phyloP scores from a whole-genome alignment of 2,888 invertebrate genomes.

The Stenoptilia bipunctidactyla region DNA sequence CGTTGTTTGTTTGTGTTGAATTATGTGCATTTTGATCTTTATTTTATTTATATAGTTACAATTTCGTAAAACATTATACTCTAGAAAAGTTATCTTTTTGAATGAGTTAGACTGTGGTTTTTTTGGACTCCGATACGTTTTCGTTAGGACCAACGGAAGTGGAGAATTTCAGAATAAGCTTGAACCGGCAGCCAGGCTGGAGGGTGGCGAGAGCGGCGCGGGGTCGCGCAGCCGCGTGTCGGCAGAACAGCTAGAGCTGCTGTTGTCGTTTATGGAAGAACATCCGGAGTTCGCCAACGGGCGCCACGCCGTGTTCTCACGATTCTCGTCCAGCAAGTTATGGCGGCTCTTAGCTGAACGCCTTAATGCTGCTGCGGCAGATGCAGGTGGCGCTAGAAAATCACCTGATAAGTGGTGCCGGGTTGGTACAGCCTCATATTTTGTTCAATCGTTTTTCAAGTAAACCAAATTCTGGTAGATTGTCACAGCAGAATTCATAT shows the following conservation, averaged over 20 bases:
- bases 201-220: neutral
- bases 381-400: constrained; percentile 49
- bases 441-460: too few relatives aligned
- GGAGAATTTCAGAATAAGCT: neutral
- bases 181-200: neutral
- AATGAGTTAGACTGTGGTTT: too few relatives aligned
- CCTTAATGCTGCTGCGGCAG: constrained; percentile 53
- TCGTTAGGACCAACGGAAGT: too few relatives aligned
- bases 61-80: too few relatives aligned
- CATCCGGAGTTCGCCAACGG: constrained; percentile 59
- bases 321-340: constrained; percentile 57
- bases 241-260: constrained; percentile 49
- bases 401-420: constrained; percentile 63
- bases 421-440: constrained; percentile 26
- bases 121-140: too few relatives aligned
- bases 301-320: constrained; percentile 54
- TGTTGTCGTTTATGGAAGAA: constrained; percentile 62
- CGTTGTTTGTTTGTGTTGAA: too few relatives aligned
- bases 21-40: too few relatives aligned
- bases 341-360: constrained; percentile 57
- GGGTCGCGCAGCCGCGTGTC: constrained; percentile 47
- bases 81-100: too few relatives aligned
- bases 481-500: too few relatives aligned
- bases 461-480: too few relatives aligned
- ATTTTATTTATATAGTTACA: too few relatives aligned